Conservation (phyloP, 2,888 invertebrate species). For the Hartigia nigra region DNA sequence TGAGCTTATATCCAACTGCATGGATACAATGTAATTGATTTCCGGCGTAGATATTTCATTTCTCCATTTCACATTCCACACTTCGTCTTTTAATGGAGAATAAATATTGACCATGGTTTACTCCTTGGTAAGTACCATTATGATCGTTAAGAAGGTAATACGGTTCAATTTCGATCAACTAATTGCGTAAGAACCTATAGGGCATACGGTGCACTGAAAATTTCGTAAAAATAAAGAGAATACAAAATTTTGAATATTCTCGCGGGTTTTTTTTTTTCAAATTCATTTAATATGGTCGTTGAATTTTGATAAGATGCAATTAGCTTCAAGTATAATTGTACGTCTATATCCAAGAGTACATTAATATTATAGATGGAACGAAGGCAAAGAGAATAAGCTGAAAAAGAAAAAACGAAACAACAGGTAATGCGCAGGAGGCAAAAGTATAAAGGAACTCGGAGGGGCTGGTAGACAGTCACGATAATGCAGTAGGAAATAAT, state of each 20-base stretch:
- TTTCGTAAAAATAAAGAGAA: neutral
- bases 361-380: neutral
- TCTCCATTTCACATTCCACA: neutral
- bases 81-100: neutral
- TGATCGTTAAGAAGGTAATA: neutral
- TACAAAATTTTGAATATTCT: neutral
- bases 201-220: neutral
- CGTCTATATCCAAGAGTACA: neutral
- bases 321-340: neutral
- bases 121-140: neutral
- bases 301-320: neutral
- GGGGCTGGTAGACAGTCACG: neutral
- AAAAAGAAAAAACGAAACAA: neutral
- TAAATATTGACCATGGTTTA: neutral
- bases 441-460: neutral
- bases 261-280: neutral
- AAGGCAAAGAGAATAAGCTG: neutral
- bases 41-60: neutral
- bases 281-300: neutral
- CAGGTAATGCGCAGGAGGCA: neutral
- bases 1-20: neutral
- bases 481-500: neutral
- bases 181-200: neutral
- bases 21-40: neutral
- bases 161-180: neutral